A percentile compares a stretch with the other conserved stretches of the same genome.
Conservation (phyloP, 2,888 invertebrate genomes). For the Philopedon plagiatum region DNA sequence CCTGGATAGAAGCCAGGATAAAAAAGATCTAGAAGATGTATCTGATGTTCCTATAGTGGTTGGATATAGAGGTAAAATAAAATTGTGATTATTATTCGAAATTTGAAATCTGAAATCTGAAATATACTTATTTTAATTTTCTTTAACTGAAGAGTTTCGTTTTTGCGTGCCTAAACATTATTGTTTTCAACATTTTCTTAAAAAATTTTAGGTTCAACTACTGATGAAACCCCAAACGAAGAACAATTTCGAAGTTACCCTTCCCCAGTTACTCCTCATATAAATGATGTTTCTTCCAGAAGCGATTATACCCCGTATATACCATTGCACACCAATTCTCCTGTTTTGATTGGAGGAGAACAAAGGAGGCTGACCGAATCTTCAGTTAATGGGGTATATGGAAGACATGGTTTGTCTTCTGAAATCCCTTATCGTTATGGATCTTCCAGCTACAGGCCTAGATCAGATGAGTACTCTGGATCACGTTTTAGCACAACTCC, state of each 20-base stretch:
- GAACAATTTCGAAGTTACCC: slow-evolving; percentile 21
- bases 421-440: neutral
- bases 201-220: neutral
- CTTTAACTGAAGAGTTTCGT: too few relatives aligned
- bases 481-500: neutral
- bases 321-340: slow-evolving; percentile 4
- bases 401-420: neutral
- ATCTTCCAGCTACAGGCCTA: neutral
- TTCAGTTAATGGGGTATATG: neutral
- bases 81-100: neutral
- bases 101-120: too few relatives aligned
- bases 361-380: neutral
- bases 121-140: too few relatives aligned
- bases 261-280: neutral
- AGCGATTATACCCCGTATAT: neutral
- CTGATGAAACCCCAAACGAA: slow-evolving; percentile 8
- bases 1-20: slow-evolving; percentile 18
- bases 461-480: neutral
- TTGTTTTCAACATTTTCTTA: too few relatives aligned
- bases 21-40: slow-evolving; percentile 17
- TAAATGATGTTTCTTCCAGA: neutral
- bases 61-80: slow-evolving; percentile 40
- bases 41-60: slow-evolving; percentile 44
- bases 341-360: neutral
- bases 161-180: too few relatives aligned